Conservation (phyloP, 2,888 invertebrate genomes). For the Volucella inflata region DNA sequence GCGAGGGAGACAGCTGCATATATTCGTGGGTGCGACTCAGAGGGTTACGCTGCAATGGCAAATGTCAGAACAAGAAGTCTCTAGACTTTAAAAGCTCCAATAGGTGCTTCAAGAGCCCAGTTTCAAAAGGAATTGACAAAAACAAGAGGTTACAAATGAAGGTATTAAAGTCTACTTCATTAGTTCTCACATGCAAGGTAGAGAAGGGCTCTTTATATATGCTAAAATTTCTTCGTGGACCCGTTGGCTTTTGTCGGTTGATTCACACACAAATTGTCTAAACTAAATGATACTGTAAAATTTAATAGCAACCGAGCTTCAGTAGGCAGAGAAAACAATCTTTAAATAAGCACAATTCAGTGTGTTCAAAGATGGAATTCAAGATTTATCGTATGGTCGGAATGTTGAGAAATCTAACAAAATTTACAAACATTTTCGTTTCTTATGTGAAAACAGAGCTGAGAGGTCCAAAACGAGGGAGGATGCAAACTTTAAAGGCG, state of each 20-base stretch:
- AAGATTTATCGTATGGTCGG: slow-evolving; percentile 1
- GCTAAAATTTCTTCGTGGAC: slow-evolving; percentile 3
- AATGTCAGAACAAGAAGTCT: no score
- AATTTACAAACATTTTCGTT: not conserved
- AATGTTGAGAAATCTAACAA: slow-evolving; percentile 4
- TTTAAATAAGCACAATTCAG: slow-evolving; percentile 13
- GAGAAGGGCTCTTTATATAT: not conserved
- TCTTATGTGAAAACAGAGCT: not conserved
- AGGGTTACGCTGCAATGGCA: no score
- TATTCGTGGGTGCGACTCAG: no score
- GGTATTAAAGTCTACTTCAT: slow-evolving; percentile 11
- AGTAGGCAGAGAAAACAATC: slow-evolving; percentile 1
- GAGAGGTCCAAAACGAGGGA: not conserved
- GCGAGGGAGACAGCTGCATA: no score
- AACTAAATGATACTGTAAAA: not conserved
- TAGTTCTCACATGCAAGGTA: not conserved
- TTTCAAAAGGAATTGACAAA: no score
- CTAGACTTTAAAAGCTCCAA: no score
- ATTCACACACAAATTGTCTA: not conserved
- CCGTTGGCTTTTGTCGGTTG: not conserved
- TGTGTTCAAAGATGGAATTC: not conserved
- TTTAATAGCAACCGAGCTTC: not conserved
- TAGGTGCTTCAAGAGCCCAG: no score
- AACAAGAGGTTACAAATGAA: not conserved
- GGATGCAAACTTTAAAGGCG: not conserved